Percentiles rank a stretch among this genome's conserved stretches.
These are phyloP conservation scores for Himalopsyche anomala DNA, from an alignment of 2,888 invertebrate species.

Conservation along the genomic window DNA sequence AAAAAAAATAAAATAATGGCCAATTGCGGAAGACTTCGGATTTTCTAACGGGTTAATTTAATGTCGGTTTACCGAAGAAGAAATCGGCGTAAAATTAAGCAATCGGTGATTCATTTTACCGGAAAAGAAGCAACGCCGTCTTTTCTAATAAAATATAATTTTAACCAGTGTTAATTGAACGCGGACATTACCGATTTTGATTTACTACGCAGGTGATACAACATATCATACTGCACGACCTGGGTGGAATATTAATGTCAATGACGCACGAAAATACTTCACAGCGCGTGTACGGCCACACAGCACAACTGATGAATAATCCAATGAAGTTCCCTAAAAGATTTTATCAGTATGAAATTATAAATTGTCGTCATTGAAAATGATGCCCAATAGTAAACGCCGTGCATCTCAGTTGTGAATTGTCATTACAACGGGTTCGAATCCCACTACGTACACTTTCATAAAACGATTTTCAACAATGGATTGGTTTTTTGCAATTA, in stretches of 20 bases:
- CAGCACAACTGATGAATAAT: not conserved
- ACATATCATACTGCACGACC: slow-evolving; percentile 17
- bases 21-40: too few relatives aligned
- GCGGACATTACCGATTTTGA: not conserved
- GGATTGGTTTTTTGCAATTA: too few relatives aligned
- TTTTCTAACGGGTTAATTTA: too few relatives aligned
- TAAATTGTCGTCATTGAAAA: too few relatives aligned
- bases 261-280: slow-evolving; percentile 27
- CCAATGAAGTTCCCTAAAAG: too few relatives aligned
- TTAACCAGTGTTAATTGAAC: not conserved
- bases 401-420: too few relatives aligned
- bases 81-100: slow-evolving; percentile 17
- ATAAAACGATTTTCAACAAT: too few relatives aligned
- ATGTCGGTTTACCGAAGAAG: not conserved
- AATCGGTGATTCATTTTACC: slow-evolving; percentile 13
- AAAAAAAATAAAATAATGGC: too few relatives aligned
- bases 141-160: not conserved
- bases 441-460: too few relatives aligned
- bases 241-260: slow-evolving; percentile 7
- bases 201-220: not conserved
- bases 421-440: too few relatives aligned
- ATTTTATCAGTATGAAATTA: too few relatives aligned
- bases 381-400: too few relatives aligned
- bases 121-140: not conserved
- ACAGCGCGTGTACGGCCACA: not conserved